phyloP scores from a whole-genome alignment of 2,888 invertebrate species.

The Pinctada fucata region DNA sequence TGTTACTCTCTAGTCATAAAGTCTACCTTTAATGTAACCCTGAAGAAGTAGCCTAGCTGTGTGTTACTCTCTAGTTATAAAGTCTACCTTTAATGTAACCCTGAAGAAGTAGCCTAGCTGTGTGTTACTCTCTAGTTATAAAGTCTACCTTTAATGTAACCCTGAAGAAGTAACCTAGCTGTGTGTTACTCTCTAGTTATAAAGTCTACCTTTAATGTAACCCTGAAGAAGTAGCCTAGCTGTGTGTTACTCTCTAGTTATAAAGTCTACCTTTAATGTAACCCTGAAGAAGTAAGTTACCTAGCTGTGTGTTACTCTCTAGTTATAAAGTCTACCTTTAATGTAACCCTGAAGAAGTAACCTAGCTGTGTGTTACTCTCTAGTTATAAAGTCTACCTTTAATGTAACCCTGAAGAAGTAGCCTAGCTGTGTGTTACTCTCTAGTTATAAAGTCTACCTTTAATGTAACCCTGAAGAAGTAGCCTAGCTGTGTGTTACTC shows the following conservation, averaged over 20 bases:
- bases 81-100: conserved; percentile 80
- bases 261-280: conserved; percentile 79
- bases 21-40: conserved; percentile 81
- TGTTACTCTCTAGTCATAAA: conserved; percentile 84
- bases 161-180: conserved; percentile 88
- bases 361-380: conserved; percentile 91
- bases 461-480: conserved; percentile 83
- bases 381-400: conserved; percentile 81
- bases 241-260: conserved; percentile 89
- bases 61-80: conserved; percentile 86
- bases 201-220: conserved; percentile 80
- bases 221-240: conserved; percentile 87
- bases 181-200: conserved; percentile 88
- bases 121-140: conserved; percentile 86
- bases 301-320: conserved; percentile 89
- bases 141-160: conserved; percentile 80
- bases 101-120: conserved; percentile 89
- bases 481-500: conserved; percentile 89
- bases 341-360: conserved; percentile 84
- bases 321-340: conserved; percentile 82
- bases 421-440: conserved; percentile 89
- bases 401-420: conserved; percentile 85
- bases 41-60: conserved; percentile 88
- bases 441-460: conserved; percentile 83
- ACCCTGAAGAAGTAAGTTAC: conserved; percentile 87